Base-by-base conservation (phyloP, 2,113 vertebrate genomes). In the Cavia aperea region DNA sequence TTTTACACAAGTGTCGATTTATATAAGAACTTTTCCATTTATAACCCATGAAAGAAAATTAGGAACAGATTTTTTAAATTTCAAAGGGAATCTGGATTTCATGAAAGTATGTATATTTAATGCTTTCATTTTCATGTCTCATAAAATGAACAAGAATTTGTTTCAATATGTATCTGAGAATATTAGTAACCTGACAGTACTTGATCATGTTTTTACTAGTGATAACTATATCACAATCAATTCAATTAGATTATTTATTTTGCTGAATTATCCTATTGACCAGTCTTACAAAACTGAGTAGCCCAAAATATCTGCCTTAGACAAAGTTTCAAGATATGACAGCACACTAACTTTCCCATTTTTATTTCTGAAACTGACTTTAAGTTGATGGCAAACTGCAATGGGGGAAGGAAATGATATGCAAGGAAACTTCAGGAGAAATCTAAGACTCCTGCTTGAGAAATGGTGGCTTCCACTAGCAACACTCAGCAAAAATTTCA, bases 1-100 rank as follows among this genome's bases (percentile, higher is more conserved):
- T 93, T 88, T 18, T 73, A 62, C 51, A 51, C 93, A 90, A 97
- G 93, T 94, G 7, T 73, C 49, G 31, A 94, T 93, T 97, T 96
- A 86, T 68, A 66, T 89, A 58, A 54, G 4, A 29, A 81, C 2
- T 0, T 95, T 72, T 89, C 95, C 95, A 95, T 94, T 97, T 95
- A 79, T 77, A 93, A 56, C 86, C 11, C 26, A 94, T 92, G 15
- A 81, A 95, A 95, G 86, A 60, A 96, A 96, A 81, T 93, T 79
- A 92, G 66, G 96, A 93, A 73, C 63, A 94, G 81, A 11, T 90
- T 96, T 93, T 96, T 12, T 93, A 84, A 0, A 87, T 86, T 96
- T 95, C 7, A 94, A 94, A 96, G 90, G 87, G 36, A 58, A 13
- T 88, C 18, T 93, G 0, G 62, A 51, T 96, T 96, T 96, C 54